Evolutionary conservation across 92 coral and sea anemone species (phyloP), one percentile per base, ranked within the genome.

Genomic region (Epizoanthus stellaris): DNA sequence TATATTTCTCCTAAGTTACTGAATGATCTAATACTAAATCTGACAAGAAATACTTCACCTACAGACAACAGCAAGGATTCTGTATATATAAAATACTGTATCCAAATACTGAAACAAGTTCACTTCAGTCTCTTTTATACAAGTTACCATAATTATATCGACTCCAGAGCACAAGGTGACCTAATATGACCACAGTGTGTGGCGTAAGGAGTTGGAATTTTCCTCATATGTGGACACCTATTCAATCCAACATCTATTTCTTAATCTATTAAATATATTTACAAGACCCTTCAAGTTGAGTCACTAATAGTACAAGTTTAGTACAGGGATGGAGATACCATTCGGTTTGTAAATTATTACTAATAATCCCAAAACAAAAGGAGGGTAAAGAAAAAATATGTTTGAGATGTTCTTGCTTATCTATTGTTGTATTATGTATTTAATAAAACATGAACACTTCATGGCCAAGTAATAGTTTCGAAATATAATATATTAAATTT

Each of bases 211-310:
- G 73, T 43, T 34, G 30, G 40, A 30, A 65, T 38, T 65, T 65
- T 65, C 17, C 40, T 30, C 13, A 38, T 21, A 38, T 36, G 14
- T 52, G 12, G 20, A 49, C 11, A 68, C 49, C 52, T 68, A 68
- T 68, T 38, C 25, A n/a, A 20, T 20, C 66, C 5, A 20, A 3
- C 66, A 16, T 20, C 15, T 60, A 16, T 16, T 16, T 39, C 25
- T 23, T 17, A 76, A 17, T 39, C 67, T 62, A 62, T 62, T 79
- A 79, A 79, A 79, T 79, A 79, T 43, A 79, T 63, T 79, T 79
- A 63, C 83, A 79, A 76, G 83, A 79, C 83, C 83, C 83, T 79
- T 79, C 83, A 79, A 79, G 83, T 53, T 63, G 59, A 63, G 34
- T 62, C 71, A 3, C 11, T 38, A 21, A 52, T 52, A 52, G 70